These are phyloP conservation scores for Hippoglossus hippoglossus DNA, from an alignment of 2,797 vertebrate genomes.

Conservation along the genomic window DNA sequence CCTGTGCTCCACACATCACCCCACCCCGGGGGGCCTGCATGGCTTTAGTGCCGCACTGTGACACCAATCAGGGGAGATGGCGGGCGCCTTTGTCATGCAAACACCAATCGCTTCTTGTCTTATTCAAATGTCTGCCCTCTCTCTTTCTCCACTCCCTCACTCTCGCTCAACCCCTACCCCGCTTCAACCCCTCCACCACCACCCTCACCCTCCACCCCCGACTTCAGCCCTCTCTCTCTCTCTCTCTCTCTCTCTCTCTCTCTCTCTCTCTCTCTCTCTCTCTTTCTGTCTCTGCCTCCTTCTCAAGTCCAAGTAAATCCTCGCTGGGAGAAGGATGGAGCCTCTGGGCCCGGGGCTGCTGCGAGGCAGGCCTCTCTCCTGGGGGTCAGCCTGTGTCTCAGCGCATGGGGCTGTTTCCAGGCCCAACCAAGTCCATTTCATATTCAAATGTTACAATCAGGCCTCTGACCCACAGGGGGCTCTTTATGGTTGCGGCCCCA, in stretches of 20 bases:
- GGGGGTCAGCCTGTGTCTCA: slow-evolving; percentile 82
- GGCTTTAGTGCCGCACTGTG: slow-evolving; percentile 85
- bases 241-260: slow-evolving; percentile 66
- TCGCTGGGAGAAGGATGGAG: slow-evolving; percentile 59
- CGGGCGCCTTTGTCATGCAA: slow-evolving; percentile 88
- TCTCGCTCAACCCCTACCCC: slow-evolving; percentile 69
- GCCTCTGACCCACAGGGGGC: slow-evolving; percentile 84
- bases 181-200: slow-evolving; percentile 24
- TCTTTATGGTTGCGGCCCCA: slow-evolving; percentile 84
- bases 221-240: slow-evolving; percentile 68
- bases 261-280: slow-evolving; percentile 64
- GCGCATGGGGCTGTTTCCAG: slow-evolving; percentile 85
- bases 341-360: slow-evolving; percentile 67
- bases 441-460: slow-evolving; percentile 91
- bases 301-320: slow-evolving; percentile 87
- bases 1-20: slow-evolving; percentile 82
- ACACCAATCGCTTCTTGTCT: slow-evolving; percentile 86
- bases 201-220: slow-evolving; percentile 29
- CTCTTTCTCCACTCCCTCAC: slow-evolving; percentile 76
- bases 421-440: slow-evolving; percentile 85
- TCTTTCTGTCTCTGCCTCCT: slow-evolving; percentile 61
- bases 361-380: slow-evolving; percentile 81
- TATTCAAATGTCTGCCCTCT: slow-evolving; percentile 87
- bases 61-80: slow-evolving; percentile 90
- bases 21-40: slow-evolving; percentile 80